Base-by-base conservation (phyloP, 2,888 invertebrate species). In the Ecliptopera silaceata region DNA sequence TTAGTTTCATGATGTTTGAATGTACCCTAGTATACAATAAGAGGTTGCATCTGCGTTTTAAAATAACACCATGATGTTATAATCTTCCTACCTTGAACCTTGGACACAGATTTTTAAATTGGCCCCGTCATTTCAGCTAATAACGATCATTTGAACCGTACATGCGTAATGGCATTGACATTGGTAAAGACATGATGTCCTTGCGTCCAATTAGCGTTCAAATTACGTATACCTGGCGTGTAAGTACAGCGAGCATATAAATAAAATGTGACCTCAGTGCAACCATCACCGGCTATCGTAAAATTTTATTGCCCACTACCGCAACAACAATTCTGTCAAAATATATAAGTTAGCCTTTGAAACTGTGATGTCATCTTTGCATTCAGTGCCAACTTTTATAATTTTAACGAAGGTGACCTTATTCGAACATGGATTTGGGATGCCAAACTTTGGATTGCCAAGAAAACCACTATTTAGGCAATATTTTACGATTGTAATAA, bases 311-410 rank as follows among this genome's bases (percentile, higher is more conserved):
- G 64, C 66, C 61, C 49, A 66, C 63, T 67, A 65, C 63, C 66
- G 71, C 71, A 70, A 70, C 68, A 70, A 61, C 60, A 63, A 60
- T 60, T 65, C 48, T 46, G 45, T 36, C 57, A 48, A 44, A 59
- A 66, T 64, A 64, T 64, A 66, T 65, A 66, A 67, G 65, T 64
- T 69, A 62, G 64, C 65, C 67, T 74, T 69, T 74, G 67, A 42
- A 54, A 66, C 64, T 62, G 60, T 80, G 80, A 82, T 77, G 79
- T 80, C 78, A 81, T 73, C 61, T 70, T 69, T 66, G 65, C 44
- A 69, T 65, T 52, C 65, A 59, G 65, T 69, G 69, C 65, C 66
- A 72, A 63, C 58, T 64, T 63, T 48, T 50, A 62, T 41, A 48
- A 56, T 70, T 64, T 68, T 63, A 61, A 66, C 60, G 66, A 61